Conservation (phyloP, 2,888 invertebrate species). For the Tachina lurida region DNA sequence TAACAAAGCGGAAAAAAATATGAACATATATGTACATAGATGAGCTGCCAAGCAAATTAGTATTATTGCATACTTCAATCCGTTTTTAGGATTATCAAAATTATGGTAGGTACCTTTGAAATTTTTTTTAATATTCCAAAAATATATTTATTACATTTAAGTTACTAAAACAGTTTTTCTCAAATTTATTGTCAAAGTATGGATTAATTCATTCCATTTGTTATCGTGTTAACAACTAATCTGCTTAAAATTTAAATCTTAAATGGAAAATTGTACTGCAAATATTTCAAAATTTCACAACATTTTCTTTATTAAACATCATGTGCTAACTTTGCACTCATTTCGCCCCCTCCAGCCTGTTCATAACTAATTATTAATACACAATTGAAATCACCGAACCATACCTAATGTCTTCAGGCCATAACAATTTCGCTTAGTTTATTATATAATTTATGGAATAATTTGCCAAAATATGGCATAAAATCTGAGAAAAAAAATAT, state of each 20-base stretch:
- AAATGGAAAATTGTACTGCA: background rate
- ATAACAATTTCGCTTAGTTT: slow-evolving; percentile 29
- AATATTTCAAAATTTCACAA: background rate
- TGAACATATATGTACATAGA: background rate
- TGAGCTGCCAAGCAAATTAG: too few species aligned
- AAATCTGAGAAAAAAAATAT: background rate
- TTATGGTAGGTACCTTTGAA: too few species aligned
- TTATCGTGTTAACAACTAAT: background rate
- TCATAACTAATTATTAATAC: slow-evolving; percentile 40
- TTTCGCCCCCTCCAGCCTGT: slow-evolving; percentile 16
- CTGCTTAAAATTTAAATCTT: background rate
- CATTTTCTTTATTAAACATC: background rate
- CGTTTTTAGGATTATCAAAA: too few species aligned
- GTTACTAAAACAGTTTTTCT: too few species aligned
- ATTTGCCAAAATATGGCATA: background rate
- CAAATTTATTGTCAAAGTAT: too few species aligned
- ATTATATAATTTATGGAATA: slow-evolving; percentile 36
- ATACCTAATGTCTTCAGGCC: slow-evolving; percentile 12
- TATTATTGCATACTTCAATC: too few species aligned
- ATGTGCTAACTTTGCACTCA: background rate
- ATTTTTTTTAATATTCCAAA: too few species aligned
- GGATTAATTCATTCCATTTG: too few species aligned
- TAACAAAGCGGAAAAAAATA: background rate
- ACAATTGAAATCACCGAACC: slow-evolving; percentile 52
- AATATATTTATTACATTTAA: too few species aligned